These are phyloP conservation scores for Drosophila bunnanda DNA, from an alignment of 2,888 invertebrate species.

Conservation along the genomic window DNA sequence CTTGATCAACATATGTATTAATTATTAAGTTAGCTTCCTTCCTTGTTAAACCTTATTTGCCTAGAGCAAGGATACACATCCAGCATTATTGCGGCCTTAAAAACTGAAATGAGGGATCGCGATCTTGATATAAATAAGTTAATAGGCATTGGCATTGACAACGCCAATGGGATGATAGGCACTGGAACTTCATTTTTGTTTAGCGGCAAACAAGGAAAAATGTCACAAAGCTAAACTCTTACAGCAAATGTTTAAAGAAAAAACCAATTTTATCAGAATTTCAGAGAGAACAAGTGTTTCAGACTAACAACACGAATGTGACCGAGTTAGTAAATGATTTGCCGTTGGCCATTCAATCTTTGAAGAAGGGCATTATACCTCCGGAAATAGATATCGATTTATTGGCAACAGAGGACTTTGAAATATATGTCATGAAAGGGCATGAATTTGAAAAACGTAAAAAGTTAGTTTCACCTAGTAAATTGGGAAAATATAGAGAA, in stretches of 20 bases:
- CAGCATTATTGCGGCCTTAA: not conserved
- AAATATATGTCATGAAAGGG: slow-evolving; percentile 14
- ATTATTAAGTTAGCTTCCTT: too few species aligned
- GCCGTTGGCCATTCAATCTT: slow-evolving; percentile 15
- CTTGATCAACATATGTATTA: too few species aligned
- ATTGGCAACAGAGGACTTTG: slow-evolving; percentile 17
- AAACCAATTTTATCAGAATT: not conserved
- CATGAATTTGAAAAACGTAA: slow-evolving; percentile 24
- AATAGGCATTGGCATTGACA: slow-evolving; percentile 18
- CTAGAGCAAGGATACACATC: not conserved
- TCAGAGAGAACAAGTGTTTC: not conserved
- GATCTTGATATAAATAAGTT: slow-evolving; percentile 3
- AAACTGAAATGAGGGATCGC: not conserved
- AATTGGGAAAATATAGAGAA: not conserved
- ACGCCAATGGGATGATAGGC: slow-evolving; percentile 16
- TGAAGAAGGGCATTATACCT: slow-evolving; percentile 25
- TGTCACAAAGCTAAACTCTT: too few species aligned
- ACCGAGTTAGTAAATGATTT: not conserved
- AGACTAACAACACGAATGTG: not conserved
- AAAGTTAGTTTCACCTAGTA: not conserved
- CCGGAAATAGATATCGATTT: slow-evolving; percentile 15
- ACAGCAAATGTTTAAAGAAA: too few species aligned
- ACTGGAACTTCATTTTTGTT: too few species aligned
- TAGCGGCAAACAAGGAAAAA: too few species aligned
- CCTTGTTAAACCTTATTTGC: not conserved